A percentile compares a stretch with the other conserved stretches of the same genome.
These are phyloP conservation scores for Pardalotus punctatus DNA, from an alignment of 2,113 vertebrate species.

Conservation along the genomic window DNA sequence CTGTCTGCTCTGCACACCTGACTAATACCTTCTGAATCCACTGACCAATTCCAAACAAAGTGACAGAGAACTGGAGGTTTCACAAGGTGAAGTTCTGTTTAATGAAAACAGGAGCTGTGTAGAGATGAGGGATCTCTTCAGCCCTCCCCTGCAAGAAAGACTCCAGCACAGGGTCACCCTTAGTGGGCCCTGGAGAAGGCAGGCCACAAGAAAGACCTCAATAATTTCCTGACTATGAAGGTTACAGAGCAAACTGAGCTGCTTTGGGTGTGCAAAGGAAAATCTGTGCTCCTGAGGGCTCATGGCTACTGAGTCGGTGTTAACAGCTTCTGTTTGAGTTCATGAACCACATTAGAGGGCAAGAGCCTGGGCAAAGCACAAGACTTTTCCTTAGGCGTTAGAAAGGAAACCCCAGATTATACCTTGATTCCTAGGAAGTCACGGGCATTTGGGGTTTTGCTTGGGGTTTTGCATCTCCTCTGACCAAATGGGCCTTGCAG, in stretches of 20 bases:
- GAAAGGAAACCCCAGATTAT: not conserved
- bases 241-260: not conserved
- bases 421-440: not conserved
- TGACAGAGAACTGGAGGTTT: not conserved
- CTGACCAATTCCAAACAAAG: not conserved
- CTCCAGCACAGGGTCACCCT: not conserved
- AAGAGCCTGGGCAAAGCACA: not conserved
- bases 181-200: not conserved
- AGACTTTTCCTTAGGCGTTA: not conserved
- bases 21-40: not conserved
- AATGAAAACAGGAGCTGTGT: not conserved
- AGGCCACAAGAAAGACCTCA: not conserved
- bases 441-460: not conserved
- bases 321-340: not conserved
- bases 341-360: not conserved
- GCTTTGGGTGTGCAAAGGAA: not conserved
- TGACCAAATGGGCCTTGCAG: accelerated
- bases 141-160: not conserved
- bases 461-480: not conserved
- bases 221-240: not conserved
- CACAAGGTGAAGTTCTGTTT: not conserved
- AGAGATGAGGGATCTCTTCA: not conserved
- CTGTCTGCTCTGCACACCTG: not conserved
- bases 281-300: not conserved
- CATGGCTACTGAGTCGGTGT: too few relatives aligned